phyloP scores from a whole-genome alignment of 2,113 vertebrate species.

The Leptobrachium ailaonicum region DNA sequence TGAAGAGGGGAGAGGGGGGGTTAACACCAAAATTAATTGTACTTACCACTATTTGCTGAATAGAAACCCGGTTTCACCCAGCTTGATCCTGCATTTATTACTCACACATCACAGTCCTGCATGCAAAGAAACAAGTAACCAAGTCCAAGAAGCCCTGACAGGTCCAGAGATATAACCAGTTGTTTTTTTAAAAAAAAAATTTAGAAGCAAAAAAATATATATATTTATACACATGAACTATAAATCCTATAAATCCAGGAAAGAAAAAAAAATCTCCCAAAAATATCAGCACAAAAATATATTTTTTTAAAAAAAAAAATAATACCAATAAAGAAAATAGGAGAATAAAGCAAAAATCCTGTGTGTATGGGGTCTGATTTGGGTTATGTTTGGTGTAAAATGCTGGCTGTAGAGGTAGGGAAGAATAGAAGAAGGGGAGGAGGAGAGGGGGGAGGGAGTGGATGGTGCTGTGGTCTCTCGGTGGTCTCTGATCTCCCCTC shows the following conservation, averaged over 20 bases:
- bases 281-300: neutral
- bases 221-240: too few relatives aligned
- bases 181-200: slow-evolving; percentile 64
- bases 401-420: slow-evolving; percentile 55
- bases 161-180: slow-evolving; percentile 70
- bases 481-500: slow-evolving; percentile 58
- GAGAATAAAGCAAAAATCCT: neutral
- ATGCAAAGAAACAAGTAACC: slow-evolving; percentile 50
- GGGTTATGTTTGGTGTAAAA: slow-evolving; percentile 3
- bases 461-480: slow-evolving; percentile 32
- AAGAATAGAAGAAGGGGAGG: slow-evolving; percentile 53
- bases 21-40: slow-evolving; percentile 61
- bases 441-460: slow-evolving; percentile 57
- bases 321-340: neutral
- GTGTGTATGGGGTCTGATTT: neutral
- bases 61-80: slow-evolving; percentile 79
- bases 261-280: neutral
- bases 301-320: neutral
- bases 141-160: slow-evolving; percentile 73
- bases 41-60: slow-evolving; percentile 88
- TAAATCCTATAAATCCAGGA: too few relatives aligned
- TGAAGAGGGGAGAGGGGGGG: slow-evolving; percentile 52
- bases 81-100: slow-evolving; percentile 82
- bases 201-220: slow-evolving; percentile 21
- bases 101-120: slow-evolving; percentile 81